These are phyloP conservation scores for Ferrisia virgata DNA, from an alignment of 2,888 invertebrate species.

Conservation along the genomic window DNA sequence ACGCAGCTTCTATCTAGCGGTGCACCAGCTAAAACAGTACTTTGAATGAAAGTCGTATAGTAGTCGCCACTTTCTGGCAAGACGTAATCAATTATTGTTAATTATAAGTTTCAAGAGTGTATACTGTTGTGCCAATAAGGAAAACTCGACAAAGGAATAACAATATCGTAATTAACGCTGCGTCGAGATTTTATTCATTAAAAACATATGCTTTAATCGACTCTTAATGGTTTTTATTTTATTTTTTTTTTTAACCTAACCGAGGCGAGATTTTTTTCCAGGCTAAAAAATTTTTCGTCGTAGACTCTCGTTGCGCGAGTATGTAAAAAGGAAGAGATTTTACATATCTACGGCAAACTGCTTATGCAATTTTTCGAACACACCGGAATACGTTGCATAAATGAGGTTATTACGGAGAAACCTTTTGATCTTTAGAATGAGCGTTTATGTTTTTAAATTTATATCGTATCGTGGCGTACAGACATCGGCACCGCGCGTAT, in stretches of 20 bases:
- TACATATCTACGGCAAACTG: neutral
- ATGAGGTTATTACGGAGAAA: neutral
- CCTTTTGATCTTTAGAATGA: neutral
- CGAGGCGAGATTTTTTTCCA: neutral
- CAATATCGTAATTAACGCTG: slow-evolving; percentile 6
- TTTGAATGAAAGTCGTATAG: neutral
- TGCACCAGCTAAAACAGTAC: no score
- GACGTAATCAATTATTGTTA: slow-evolving; percentile 23
- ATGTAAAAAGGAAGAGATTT: no score
- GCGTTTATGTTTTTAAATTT: neutral
- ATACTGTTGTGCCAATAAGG: slow-evolving; percentile 30
- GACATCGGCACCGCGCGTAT: no score
- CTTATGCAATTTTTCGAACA: neutral
- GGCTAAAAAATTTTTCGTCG: no score
- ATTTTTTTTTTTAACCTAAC: neutral
- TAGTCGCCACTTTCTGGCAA: neutral
- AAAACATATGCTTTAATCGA: neutral
- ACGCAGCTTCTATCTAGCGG: neutral
- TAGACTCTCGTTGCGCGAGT: neutral
- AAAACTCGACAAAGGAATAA: slow-evolving; percentile 26
- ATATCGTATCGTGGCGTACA: neutral
- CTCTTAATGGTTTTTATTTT: neutral
- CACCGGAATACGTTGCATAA: neutral
- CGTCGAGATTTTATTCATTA: neutral
- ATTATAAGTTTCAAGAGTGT: slow-evolving; percentile 8